These are phyloP conservation scores for Umimayanthus chanpuru DNA, from an alignment of 92 coral and sea anemone species.

Conservation along the genomic window DNA sequence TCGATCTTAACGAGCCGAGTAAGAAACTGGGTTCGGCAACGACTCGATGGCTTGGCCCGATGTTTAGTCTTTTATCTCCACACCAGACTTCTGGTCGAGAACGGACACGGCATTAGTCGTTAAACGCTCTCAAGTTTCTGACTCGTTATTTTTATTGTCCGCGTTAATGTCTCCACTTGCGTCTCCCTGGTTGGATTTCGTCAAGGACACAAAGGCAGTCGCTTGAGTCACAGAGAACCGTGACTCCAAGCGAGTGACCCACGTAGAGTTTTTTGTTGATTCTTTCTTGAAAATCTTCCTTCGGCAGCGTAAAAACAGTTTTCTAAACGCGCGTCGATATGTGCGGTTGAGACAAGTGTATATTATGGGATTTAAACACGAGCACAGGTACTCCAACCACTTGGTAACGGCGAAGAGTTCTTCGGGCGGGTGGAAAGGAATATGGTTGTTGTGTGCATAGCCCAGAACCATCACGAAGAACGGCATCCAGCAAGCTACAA, in stretches of 20 bases:
- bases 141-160: neutral
- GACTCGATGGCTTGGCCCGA: neutral
- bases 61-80: neutral
- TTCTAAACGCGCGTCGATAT: conserved; percentile 81
- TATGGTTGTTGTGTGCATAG: conserved; percentile 52
- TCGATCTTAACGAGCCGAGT: neutral
- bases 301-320: conserved; percentile 80
- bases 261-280: conserved; percentile 54
- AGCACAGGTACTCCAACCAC: conserved; percentile 88
- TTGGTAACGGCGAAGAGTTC: conserved; percentile 61
- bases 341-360: conserved; percentile 96
- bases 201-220: conserved; percentile 40
- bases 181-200: neutral
- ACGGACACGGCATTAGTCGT: neutral
- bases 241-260: conserved; percentile 59
- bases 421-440: conserved; percentile 13
- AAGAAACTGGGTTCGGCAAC: neutral
- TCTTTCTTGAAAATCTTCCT: conserved; percentile 63
- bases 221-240: conserved; percentile 57
- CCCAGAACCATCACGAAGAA: conserved; percentile 73
- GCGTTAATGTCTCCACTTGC: neutral
- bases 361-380: conserved; percentile 90
- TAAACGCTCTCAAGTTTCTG: neutral
- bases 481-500: conserved; percentile 84
- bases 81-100: neutral